Evolutionary conservation across 1,140 invertebrate species (phyloP).

Genomic region (Ridgeia piscesae): DNA sequence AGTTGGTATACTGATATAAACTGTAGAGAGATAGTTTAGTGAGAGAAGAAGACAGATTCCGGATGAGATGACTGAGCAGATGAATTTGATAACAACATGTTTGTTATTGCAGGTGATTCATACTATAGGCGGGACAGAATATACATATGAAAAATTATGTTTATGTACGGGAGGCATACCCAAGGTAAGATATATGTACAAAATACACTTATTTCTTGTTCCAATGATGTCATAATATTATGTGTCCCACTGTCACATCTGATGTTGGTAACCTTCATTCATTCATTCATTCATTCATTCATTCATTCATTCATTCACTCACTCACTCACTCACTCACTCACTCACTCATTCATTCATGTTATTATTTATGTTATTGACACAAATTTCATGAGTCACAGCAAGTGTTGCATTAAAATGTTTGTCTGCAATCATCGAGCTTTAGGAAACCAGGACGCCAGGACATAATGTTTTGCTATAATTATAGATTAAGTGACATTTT

Average conservation of each 20-base stretch:
- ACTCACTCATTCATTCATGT: no score
- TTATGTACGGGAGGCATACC: constrained; percentile 87
- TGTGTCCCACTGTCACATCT: neutral
- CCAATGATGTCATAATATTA: no score
- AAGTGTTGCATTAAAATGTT: neutral
- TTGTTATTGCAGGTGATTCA: constrained; percentile 40
- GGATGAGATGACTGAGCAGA: neutral
- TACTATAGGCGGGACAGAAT: constrained; percentile 52
- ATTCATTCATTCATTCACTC: neutral
- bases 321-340: no score
- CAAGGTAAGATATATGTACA: constrained; percentile 66
- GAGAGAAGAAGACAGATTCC: no score
- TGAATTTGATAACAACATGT: neutral
- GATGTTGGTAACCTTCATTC: neutral
- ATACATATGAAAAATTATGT: constrained; percentile 82
- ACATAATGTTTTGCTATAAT: neutral
- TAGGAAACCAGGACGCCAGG: neutral
- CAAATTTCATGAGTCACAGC: neutral
- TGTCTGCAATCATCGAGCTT: neutral
- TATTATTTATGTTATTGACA: neutral
- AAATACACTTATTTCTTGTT: no score
- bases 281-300: neutral
- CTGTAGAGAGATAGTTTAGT: no score
- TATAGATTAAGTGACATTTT: neutral
- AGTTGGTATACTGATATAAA: no score